phyloP scores from a whole-genome alignment of 2,797 vertebrate genomes.

The Mormyrus proboscirostris region DNA sequence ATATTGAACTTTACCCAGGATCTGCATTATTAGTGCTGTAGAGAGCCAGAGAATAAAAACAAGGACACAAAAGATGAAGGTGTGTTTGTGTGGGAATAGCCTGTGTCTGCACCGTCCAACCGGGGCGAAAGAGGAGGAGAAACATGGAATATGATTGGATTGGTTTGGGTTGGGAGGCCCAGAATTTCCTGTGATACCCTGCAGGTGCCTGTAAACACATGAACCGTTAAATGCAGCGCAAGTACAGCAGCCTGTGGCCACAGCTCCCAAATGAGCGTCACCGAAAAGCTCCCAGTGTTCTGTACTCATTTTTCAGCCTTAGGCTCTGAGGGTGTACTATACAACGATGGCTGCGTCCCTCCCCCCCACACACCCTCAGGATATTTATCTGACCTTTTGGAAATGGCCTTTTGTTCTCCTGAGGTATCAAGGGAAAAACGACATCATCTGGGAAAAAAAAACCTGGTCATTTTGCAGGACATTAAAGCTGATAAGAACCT shows the following conservation, averaged over 20 bases:
- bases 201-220: not conserved
- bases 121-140: not conserved
- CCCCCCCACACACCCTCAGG: not conserved
- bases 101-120: not conserved
- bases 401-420: not conserved
- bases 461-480: not conserved
- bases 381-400: slow-evolving; percentile 17
- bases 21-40: slow-evolving; percentile 24
- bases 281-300: not conserved
- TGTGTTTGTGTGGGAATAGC: not conserved
- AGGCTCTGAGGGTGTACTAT: slow-evolving; percentile 25
- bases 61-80: slow-evolving; percentile 31
- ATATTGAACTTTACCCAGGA: slow-evolving; percentile 57
- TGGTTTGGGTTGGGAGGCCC: not conserved
- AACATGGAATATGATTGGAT: not conserved
- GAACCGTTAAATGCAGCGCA: not conserved
- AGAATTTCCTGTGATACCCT: not conserved
- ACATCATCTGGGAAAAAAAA: not conserved
- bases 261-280: not conserved
- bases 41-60: slow-evolving; percentile 16
- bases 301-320: not conserved
- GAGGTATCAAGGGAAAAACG: not conserved
- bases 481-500: not conserved
- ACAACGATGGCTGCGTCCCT: not conserved
- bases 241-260: not conserved